Base-by-base conservation (phyloP, 30 jellyfish, hydroid and myxozoan genomes). In the Morbakka virulenta region DNA sequence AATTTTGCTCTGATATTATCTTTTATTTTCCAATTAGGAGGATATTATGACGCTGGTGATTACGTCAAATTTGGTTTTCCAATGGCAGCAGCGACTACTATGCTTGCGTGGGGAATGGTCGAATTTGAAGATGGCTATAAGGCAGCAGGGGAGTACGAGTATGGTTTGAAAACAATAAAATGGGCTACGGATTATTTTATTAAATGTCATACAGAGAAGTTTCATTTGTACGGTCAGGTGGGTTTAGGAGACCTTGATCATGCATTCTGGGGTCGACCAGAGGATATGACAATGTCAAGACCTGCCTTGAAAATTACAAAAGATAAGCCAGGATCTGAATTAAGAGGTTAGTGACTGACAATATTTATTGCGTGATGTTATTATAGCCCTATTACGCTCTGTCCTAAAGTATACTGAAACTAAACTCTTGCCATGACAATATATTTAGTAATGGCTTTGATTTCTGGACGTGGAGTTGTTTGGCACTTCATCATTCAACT, bases 1-100 rank as follows among this genome's bases (percentile, higher is more conserved):
- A n/a, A n/a, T 41, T 41, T 41, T 41, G 17, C 57, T 41, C 17
- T 41, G 9, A 9, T 41, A 17, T 41, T 9, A 9, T 17, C 9
- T 41, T 41, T 41, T 41, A 17, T 41, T 41, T 41, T 41, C 57
- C 57, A 41, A 41, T n/a, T n/a, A n/a, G 57, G 57, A 2, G 96
- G 96, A 3, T 87, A 87, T 64, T 87, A 70, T 67, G 96, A 87
- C 51, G 96, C 96, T 33, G 96, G 96, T 4, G 96, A 87, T 61
- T 66, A 41, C 23, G 96, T 87, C 53, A 87, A 87, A 62, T 87
- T 87, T 52, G 77, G 70, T 28, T 87, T 87, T 34, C 96, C 96
- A 32, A 83, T 72, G 73, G 96, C 96, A 21, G 69, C 77, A 12
- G 84, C 94, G 32, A 67, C 71, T 0, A 86, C 96, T 1, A 72